Conservation (phyloP, 2,888 invertebrate species). For the Dendrolimus pini region DNA sequence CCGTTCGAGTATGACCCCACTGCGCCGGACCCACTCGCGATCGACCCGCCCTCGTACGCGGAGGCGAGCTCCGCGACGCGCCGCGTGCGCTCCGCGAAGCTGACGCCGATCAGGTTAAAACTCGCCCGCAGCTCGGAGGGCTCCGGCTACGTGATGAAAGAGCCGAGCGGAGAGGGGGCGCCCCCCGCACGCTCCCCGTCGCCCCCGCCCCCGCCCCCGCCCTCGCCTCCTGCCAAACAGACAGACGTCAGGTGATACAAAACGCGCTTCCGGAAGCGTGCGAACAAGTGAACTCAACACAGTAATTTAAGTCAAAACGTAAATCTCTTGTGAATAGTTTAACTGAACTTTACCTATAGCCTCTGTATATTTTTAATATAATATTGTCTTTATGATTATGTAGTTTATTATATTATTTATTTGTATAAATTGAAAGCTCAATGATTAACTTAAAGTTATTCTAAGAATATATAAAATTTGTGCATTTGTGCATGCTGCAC, state of each 20-base stretch:
- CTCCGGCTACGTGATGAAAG: constrained; percentile 80
- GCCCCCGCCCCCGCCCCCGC: constrained; percentile 7
- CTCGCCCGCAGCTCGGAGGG: constrained; percentile 88
- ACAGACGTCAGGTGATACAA: constrained; percentile 92
- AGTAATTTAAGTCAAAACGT: constrained; percentile 20
- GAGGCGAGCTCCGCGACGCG: constrained; percentile 61
- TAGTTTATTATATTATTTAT: constrained; percentile 63
- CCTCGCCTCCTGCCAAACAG: constrained; percentile 72
- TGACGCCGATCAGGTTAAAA: constrained; percentile 90
- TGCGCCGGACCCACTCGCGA: constrained; percentile 61
- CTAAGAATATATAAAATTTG: constrained; percentile 53
- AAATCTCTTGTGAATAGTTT: constrained; percentile 39
- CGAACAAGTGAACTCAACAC: constrained; percentile 4
- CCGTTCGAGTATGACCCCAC: constrained; percentile 67
- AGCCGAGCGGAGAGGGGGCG: constrained; percentile 33
- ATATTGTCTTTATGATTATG: constrained; percentile 35
- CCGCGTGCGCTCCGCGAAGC: constrained; percentile 80
- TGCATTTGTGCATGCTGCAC: constrained; percentile 52
- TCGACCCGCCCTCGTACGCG: constrained; percentile 58
- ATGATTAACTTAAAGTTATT: constrained; percentile 71
- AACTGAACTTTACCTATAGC: constrained; percentile 30
- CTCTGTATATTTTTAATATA: constrained; percentile 50
- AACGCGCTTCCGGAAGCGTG: constrained; percentile 21
- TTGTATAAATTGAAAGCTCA: constrained; percentile 75
- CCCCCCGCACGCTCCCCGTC: constrained; percentile 24